These are phyloP conservation scores for Coptodon bakossiorum DNA, from an alignment of 2,113 vertebrate genomes.

Conservation along the genomic window DNA sequence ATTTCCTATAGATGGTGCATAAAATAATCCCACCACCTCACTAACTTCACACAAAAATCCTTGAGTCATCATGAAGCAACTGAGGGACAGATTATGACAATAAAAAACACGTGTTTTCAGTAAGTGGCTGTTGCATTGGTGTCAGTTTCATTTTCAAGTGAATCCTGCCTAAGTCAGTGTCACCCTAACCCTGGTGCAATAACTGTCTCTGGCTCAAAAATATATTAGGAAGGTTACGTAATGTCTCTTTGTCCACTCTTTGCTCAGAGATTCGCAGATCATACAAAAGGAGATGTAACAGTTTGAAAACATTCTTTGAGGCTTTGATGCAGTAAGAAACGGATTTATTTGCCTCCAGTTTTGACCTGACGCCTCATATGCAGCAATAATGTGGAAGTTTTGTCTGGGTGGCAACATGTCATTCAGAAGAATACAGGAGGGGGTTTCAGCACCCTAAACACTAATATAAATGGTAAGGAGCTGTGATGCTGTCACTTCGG, in stretches of 20 bases:
- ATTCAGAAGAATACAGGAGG: no score
- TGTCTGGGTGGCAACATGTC: neutral
- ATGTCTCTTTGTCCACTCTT: neutral
- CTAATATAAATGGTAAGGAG: neutral
- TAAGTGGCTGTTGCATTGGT: neutral
- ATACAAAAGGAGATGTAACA: neutral
- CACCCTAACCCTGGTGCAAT: neutral
- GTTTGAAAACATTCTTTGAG: neutral
- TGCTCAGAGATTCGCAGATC: neutral
- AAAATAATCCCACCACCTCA: neutral
- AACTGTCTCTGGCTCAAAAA: neutral
- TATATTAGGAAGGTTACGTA: neutral
- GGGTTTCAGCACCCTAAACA: neutral
- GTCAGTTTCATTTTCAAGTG: neutral
- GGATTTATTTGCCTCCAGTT: neutral
- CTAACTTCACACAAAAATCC: neutral
- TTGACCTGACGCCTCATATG: neutral
- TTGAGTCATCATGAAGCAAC: neutral
- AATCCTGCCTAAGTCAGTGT: neutral
- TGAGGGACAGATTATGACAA: neutral
- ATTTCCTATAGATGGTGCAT: rapidly evolving
- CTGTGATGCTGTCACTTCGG: neutral
- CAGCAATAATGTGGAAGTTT: neutral
- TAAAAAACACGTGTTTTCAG: neutral
- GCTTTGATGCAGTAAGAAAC: neutral